A percentile compares a stretch with the other conserved stretches of the same genome.
These are phyloP conservation scores for Palythoa caribaeorum DNA, from an alignment of 92 coral and sea anemone genomes.

Conservation along the genomic window DNA sequence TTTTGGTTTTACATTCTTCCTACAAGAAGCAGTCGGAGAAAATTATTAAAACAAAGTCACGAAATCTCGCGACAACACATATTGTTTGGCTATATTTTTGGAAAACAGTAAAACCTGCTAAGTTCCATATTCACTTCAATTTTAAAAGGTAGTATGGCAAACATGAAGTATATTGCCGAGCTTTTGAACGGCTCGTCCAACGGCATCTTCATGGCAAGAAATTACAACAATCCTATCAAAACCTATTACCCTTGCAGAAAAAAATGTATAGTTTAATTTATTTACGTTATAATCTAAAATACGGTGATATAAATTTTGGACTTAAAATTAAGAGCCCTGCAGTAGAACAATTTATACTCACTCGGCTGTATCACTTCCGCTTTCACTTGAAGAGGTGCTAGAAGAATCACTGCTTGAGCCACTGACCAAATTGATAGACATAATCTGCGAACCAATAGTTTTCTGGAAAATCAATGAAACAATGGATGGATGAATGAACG, in stretches of 20 bases:
- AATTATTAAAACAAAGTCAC: background rate
- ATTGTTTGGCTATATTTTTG: background rate
- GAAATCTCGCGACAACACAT: background rate
- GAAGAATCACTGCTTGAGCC: background rate
- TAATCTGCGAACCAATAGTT: background rate
- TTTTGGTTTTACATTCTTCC: background rate
- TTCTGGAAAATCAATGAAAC: background rate
- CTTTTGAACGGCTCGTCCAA: background rate
- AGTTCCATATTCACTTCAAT: background rate
- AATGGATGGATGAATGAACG: background rate
- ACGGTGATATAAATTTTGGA: background rate
- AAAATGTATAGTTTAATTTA: background rate
- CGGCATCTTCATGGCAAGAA: background rate
- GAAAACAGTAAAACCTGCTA: background rate
- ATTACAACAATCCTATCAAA: background rate
- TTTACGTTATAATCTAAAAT: background rate
- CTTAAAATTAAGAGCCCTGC: background rate
- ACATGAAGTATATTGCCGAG: background rate
- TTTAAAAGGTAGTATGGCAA: background rate
- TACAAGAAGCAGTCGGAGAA: slow-evolving; percentile 4
- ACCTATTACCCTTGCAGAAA: background rate
- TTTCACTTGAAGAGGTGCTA: slow-evolving; percentile 4
- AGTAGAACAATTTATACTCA: slow-evolving; percentile 1
- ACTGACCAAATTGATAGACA: background rate
- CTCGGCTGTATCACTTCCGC: slow-evolving; percentile 6